Evolutionary conservation across 2,113 vertebrate genomes (phyloP).

Genomic region (Dermatemys mawii): DNA sequence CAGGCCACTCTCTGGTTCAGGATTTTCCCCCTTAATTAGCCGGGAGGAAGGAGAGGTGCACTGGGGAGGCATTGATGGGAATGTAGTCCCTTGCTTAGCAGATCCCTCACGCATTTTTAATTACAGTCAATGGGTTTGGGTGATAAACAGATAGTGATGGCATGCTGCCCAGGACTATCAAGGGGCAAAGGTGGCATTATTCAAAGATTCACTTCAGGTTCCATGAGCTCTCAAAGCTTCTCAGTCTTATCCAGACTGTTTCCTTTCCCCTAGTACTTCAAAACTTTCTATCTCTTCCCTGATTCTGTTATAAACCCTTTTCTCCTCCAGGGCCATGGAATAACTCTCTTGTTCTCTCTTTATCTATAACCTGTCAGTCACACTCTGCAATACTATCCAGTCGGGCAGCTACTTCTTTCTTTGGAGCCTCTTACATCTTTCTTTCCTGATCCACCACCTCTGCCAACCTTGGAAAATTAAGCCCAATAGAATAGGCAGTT

Average conservation of each 20-base stretch:
- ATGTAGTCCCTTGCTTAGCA: neutral
- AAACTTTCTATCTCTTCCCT: neutral
- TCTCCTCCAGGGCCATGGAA: neutral
- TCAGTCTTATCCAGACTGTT: neutral
- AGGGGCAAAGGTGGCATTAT: neutral
- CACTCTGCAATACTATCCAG: neutral
- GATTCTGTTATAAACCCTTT: neutral
- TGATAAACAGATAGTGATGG: neutral
- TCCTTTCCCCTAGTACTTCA: neutral
- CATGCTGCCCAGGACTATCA: neutral
- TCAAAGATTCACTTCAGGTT: neutral
- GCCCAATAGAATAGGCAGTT: slow-evolving; percentile 5
- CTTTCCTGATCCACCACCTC: slow-evolving; percentile 4
- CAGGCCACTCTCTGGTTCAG: too few species aligned
- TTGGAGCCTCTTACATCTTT: neutral
- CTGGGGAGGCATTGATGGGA: neutral
- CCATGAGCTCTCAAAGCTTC: neutral
- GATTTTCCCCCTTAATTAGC: neutral
- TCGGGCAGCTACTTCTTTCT: neutral
- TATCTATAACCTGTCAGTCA: slow-evolving; percentile 15
- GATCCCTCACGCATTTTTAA: neutral
- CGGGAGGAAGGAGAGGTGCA: neutral
- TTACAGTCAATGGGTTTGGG: neutral
- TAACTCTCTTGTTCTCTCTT: neutral
- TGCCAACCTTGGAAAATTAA: slow-evolving; percentile 38